Evolutionary conservation across 2,888 invertebrate genomes (phyloP).

Genomic region (Xylocampa areola): DNA sequence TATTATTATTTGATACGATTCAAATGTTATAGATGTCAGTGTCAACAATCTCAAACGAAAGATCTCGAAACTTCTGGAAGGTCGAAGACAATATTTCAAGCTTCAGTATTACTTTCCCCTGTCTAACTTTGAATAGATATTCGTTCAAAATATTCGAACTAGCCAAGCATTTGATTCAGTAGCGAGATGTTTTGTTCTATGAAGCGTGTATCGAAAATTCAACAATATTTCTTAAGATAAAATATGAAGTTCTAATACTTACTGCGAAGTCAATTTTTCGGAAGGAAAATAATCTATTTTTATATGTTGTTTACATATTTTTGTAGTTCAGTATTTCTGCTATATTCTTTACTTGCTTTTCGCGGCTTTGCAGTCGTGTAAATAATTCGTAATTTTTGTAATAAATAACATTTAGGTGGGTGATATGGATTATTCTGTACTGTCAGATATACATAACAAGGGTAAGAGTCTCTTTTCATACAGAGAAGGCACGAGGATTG

Average conservation of each 20-base stretch:
- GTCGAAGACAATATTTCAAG: slow-evolving; percentile 31
- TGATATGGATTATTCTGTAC: too few relatives aligned
- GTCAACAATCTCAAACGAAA: slow-evolving; percentile 12
- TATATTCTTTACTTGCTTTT: too few relatives aligned
- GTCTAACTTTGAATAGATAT: slow-evolving; percentile 38
- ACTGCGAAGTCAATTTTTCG: slow-evolving; percentile 17
- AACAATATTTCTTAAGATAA: slow-evolving; percentile 37
- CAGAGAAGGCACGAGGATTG: too few relatives aligned
- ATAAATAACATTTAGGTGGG: too few relatives aligned
- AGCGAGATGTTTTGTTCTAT: slow-evolving; percentile 25
- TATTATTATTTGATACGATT: background rate
- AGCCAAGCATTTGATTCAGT: slow-evolving; percentile 52
- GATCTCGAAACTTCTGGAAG: slow-evolving; percentile 10
- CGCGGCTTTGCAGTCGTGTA: too few relatives aligned
- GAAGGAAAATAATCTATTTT: slow-evolving; percentile 17
- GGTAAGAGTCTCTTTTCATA: too few relatives aligned
- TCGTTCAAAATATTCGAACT: slow-evolving; percentile 50
- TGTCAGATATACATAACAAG: too few relatives aligned
- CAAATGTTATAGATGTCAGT: slow-evolving; percentile 5
- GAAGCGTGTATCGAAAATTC: slow-evolving; percentile 28
- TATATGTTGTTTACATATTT: background rate
- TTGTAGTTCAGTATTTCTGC: background rate
- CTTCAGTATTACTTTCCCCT: slow-evolving; percentile 16
- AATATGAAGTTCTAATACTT: slow-evolving; percentile 21
- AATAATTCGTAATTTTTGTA: too few relatives aligned